A percentile compares a stretch with the other conserved stretches of the same genome.
Conservation (phyloP, 1,140 invertebrate genomes). For the Bombus affinis region DNA sequence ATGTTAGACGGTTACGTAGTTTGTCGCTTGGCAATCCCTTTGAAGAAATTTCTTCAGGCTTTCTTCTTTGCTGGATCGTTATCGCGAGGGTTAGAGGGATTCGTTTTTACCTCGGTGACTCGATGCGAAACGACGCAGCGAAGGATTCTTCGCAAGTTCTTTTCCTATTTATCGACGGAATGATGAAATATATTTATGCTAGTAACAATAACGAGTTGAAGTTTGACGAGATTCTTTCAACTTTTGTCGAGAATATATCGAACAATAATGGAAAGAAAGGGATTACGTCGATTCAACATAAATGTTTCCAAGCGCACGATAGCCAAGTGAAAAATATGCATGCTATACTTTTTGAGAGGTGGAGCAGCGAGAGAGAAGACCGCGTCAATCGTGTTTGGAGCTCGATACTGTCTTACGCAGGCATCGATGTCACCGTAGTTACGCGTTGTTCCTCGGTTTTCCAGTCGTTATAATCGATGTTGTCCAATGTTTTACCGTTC, state of each 20-base stretch:
- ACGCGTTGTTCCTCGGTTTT: neutral
- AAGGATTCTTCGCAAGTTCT: neutral
- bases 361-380: fast-evolving
- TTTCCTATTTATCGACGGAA: neutral
- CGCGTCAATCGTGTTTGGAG: neutral
- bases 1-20: neutral
- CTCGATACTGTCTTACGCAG: neutral
- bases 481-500: neutral
- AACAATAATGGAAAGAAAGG: too few species aligned
- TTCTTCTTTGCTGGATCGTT: neutral
- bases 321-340: neutral
- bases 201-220: too few species aligned
- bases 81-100: neutral
- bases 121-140: constrained; percentile 1
- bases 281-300: neutral
- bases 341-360: neutral
- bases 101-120: neutral
- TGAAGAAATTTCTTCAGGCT: neutral
- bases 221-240: neutral
- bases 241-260: too few species aligned
- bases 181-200: neutral
- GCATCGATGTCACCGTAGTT: constrained; percentile 32
- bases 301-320: too few species aligned
- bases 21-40: neutral
- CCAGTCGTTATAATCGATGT: too few species aligned